Evolutionary conservation across 2,797 vertebrate species (phyloP).

Genomic region (Bucorvus abyssinicus): DNA sequence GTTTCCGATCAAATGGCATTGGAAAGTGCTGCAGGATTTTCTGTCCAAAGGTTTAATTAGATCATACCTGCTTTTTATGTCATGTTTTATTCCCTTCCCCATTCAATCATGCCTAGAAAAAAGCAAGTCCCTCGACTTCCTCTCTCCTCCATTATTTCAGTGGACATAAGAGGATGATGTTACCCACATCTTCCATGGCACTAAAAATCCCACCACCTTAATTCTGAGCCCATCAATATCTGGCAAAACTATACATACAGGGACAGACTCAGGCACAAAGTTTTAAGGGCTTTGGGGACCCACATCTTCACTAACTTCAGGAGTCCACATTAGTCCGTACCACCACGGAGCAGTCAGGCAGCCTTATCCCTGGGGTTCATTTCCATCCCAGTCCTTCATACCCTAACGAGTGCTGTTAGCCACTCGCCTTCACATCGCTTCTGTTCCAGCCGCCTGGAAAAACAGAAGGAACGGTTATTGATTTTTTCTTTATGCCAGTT

Average conservation of each 20-base stretch:
- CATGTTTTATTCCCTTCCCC: background rate
- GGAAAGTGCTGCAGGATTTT: background rate
- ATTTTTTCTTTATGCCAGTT: background rate
- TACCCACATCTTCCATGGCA: background rate
- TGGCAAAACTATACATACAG: background rate
- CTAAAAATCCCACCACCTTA: background rate
- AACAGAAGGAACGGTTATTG: background rate
- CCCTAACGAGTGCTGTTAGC: background rate
- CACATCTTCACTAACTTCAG: background rate
- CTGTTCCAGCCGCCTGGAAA: conserved; percentile 12
- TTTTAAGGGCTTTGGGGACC: background rate
- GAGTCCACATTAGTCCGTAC: background rate
- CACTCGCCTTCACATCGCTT: background rate
- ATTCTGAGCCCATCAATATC: background rate
- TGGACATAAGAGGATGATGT: background rate
- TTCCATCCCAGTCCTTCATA: background rate
- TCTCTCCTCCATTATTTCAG: background rate
- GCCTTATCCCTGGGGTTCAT: background rate
- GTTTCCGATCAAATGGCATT: background rate
- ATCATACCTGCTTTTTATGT: background rate
- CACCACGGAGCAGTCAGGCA: background rate
- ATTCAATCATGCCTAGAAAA: background rate
- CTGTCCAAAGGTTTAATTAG: background rate
- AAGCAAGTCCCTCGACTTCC: background rate
- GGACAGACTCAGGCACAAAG: background rate